Percentiles rank a stretch among this genome's conserved stretches.
These are phyloP conservation scores for Sitophilus oryzae DNA, from an alignment of 1,140 invertebrate genomes.

Conservation along the genomic window DNA sequence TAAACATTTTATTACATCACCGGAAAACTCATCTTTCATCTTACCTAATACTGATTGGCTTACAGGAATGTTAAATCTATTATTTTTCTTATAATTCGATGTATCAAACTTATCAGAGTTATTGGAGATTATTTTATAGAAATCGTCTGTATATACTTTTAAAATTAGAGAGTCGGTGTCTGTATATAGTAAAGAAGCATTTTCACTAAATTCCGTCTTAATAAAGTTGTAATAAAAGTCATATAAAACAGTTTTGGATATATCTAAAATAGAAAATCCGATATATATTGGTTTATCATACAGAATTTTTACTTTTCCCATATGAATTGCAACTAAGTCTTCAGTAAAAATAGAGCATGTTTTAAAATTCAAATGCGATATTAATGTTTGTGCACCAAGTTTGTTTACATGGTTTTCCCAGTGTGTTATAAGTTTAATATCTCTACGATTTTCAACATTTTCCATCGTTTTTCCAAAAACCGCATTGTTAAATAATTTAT, in stretches of 20 bases:
- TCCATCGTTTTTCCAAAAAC: conserved; percentile 48
- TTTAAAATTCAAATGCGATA: too few species aligned
- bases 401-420: too few species aligned
- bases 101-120: conserved; percentile 31
- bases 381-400: too few species aligned
- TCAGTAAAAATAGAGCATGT: too few species aligned
- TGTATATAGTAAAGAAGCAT: conserved; percentile 28
- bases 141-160: conserved; percentile 20
- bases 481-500: conserved; percentile 46
- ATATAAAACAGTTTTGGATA: conserved; percentile 31
- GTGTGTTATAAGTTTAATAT: conserved; percentile 38
- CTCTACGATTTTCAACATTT: conserved; percentile 38
- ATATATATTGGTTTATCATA: too few species aligned
- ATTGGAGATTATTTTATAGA: conserved; percentile 26
- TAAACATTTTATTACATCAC: neutral
- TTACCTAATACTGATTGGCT: conserved; percentile 2
- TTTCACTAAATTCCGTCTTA: conserved; percentile 20
- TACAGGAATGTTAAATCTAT: conserved; percentile 27
- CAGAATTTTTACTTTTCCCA: too few species aligned
- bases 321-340: conserved; percentile 41
- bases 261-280: too few species aligned
- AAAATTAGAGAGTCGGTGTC: conserved; percentile 34
- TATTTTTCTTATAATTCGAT: conserved; percentile 28
- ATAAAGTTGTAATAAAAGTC: conserved; percentile 31
- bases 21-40: conserved; percentile 13